phyloP scores from a whole-genome alignment of 2,888 invertebrate species.

The Rhodophaea formosa region DNA sequence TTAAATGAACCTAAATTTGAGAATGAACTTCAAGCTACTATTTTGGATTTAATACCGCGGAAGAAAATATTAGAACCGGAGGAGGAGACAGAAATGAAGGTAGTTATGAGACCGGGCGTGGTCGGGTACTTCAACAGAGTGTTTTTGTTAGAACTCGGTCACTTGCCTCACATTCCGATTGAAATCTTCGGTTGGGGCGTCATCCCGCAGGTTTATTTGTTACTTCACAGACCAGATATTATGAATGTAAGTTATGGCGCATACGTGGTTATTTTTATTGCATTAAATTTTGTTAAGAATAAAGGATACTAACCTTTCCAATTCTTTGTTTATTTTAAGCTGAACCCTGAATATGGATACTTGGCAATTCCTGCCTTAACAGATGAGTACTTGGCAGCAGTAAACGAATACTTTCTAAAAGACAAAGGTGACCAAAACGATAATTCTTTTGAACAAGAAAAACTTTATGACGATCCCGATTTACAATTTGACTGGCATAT shows the following conservation, averaged over 20 bases:
- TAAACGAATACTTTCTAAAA: constrained; percentile 56
- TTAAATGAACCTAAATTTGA: constrained; percentile 51
- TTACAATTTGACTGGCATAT: constrained; percentile 63
- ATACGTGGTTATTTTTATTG: not conserved
- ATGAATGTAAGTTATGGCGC: constrained; percentile 40
- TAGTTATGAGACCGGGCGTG: constrained; percentile 78
- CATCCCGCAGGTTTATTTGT: constrained; percentile 80
- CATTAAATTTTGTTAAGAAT: not conserved
- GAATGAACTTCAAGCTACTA: constrained; percentile 63
- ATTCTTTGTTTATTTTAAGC: constrained; percentile 40
- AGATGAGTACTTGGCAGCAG: constrained; percentile 57
- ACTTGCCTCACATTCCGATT: constrained; percentile 75
- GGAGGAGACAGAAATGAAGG: constrained; percentile 58
- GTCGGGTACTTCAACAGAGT: constrained; percentile 76
- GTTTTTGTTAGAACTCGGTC: constrained; percentile 77
- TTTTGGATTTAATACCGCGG: constrained; percentile 67
- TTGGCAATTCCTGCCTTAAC: constrained; percentile 68
- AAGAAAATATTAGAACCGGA: constrained; percentile 62
- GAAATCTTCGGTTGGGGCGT: constrained; percentile 80
- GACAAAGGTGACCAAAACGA: constrained; percentile 43
- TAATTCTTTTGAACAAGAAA: constrained; percentile 59
- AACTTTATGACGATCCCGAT: constrained; percentile 63
- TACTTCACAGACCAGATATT: constrained; percentile 63
- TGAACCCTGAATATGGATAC: constrained; percentile 65
- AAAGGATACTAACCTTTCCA: not conserved